phyloP scores from a whole-genome alignment of 1,140 invertebrate genomes.

The Periplaneta americana region DNA sequence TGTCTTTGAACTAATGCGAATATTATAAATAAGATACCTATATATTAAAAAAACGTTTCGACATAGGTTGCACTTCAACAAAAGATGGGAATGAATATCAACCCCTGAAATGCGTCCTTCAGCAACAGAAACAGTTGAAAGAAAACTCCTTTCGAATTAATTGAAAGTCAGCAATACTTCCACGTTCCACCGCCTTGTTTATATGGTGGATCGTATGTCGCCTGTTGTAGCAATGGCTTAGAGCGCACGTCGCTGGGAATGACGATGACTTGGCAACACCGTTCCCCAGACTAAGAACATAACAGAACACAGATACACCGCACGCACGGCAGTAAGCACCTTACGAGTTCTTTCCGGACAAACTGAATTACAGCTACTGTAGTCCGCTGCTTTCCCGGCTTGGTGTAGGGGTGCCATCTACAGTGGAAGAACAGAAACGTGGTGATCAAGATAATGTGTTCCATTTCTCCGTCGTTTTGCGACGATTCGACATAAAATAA shows the following conservation, averaged over 20 bases:
- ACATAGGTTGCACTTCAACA: no score
- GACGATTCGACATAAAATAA: no score
- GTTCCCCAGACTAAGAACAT: background rate
- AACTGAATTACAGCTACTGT: background rate
- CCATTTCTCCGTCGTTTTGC: background rate
- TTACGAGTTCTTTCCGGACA: background rate
- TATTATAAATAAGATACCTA: no score
- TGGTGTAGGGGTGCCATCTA: constrained; percentile 4
- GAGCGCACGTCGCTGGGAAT: background rate
- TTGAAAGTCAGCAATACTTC: no score
- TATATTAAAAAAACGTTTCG: no score
- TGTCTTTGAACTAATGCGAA: no score
- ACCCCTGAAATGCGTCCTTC: no score
- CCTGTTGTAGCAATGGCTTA: background rate
- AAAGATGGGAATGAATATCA: no score
- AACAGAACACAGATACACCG: background rate
- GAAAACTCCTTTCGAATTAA: no score
- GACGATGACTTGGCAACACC: background rate
- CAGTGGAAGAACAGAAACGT: constrained; percentile 2
- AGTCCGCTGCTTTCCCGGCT: constrained; percentile 3
- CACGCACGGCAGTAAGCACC: background rate
- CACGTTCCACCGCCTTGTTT: background rate
- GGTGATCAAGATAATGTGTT: no score
- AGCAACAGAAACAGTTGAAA: no score
- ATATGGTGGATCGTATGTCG: background rate